A percentile compares a stretch with the other conserved stretches of the same genome.
Evolutionary conservation across 2,888 invertebrate genomes (phyloP).

Genomic region (Linyphia triangularis): DNA sequence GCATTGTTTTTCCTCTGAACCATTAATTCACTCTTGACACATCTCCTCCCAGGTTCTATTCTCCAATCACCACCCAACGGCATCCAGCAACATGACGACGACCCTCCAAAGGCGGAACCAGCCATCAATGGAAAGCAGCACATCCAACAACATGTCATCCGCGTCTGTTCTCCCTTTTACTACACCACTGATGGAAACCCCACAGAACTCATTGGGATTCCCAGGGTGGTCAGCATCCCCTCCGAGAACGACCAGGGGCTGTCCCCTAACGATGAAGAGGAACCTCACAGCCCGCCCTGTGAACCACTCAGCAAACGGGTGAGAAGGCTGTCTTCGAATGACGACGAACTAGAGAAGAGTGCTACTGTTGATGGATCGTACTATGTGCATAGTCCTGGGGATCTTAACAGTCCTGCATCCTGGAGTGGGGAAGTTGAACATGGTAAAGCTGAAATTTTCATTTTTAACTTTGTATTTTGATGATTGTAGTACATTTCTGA

Average conservation of each 20-base stretch:
- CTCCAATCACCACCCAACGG: slow-evolving; percentile 84
- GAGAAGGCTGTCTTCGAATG: slow-evolving; percentile 82
- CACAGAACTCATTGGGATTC: slow-evolving; percentile 72
- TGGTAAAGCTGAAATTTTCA: slow-evolving; percentile 77
- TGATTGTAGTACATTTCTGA: background rate
- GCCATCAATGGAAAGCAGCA: slow-evolving; percentile 81
- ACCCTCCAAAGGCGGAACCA: background rate
- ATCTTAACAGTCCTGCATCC: slow-evolving; percentile 81
- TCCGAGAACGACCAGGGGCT: slow-evolving; percentile 36
- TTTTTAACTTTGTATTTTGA: background rate
- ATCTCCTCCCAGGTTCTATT: slow-evolving; percentile 90
- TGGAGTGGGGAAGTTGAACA: slow-evolving; percentile 83
- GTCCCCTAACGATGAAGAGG: slow-evolving; percentile 38
- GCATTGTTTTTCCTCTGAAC: background rate
- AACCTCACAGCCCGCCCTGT: slow-evolving; percentile 80
- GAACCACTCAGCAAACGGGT: slow-evolving; percentile 82
- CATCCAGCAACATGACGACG: slow-evolving; percentile 25
- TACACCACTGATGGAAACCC: slow-evolving; percentile 85
- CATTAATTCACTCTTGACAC: background rate
- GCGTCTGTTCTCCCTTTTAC: slow-evolving; percentile 89
- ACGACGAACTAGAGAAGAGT: slow-evolving; percentile 82
- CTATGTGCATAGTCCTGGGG: slow-evolving; percentile 82
- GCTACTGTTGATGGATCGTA: slow-evolving; percentile 78
- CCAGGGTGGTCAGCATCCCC: slow-evolving; percentile 40
- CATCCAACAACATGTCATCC: slow-evolving; percentile 87